phyloP scores from a whole-genome alignment of 1,140 invertebrate genomes.

The Portunus trituberculatus region DNA sequence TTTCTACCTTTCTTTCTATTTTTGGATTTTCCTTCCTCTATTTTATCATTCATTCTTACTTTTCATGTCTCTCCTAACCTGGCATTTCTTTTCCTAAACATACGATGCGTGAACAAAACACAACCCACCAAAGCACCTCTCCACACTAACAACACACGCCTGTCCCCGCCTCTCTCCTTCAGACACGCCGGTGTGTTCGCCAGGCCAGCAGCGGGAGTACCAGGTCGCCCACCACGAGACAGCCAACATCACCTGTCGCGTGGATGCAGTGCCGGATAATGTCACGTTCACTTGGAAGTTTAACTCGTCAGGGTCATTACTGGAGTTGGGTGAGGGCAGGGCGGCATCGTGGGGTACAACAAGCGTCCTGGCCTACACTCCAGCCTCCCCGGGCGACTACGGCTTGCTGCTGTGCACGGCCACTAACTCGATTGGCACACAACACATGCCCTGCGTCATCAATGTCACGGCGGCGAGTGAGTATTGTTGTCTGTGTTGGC shows the following conservation, averaged over 20 bases:
- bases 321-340: slow-evolving; percentile 83
- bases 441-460: slow-evolving; percentile 86
- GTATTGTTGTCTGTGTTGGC: not conserved
- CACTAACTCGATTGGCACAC: slow-evolving; percentile 86
- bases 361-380: slow-evolving; percentile 89
- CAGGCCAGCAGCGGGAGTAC: slow-evolving; percentile 88
- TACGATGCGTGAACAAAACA: too few relatives aligned
- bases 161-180: slow-evolving; percentile 75
- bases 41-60: not conserved
- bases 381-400: slow-evolving; percentile 88
- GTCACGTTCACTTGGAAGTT: slow-evolving; percentile 93
- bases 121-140: too few relatives aligned
- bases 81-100: too few relatives aligned
- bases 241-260: slow-evolving; percentile 89
- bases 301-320: slow-evolving; percentile 90
- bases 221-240: slow-evolving; percentile 91
- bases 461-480: slow-evolving; percentile 86
- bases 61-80: not conserved
- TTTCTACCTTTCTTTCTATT: not conserved
- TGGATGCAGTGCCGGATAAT: slow-evolving; percentile 91
- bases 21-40: not conserved
- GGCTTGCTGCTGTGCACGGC: slow-evolving; percentile 85
- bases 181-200: slow-evolving; percentile 92
- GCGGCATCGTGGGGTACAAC: slow-evolving; percentile 82
- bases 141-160: not conserved